Conservation (phyloP, 1,140 invertebrate species). For the Zaprionus capensis region DNA sequence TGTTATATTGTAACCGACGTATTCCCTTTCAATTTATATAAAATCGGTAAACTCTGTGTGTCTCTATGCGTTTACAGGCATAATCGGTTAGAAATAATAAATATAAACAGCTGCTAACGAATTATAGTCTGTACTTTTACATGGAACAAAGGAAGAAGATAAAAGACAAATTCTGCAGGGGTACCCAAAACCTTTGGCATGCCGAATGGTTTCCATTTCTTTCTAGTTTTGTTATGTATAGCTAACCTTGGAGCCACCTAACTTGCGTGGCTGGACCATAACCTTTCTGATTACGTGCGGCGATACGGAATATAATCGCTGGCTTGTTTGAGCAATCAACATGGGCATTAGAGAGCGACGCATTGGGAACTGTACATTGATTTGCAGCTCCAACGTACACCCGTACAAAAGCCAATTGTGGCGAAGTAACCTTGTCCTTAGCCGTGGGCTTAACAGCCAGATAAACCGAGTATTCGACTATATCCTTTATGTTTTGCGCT, state of each 20-base stretch:
- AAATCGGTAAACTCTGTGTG: too few relatives aligned
- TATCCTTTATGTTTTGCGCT: constrained; percentile 94
- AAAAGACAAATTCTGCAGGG: too few relatives aligned
- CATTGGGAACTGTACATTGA: constrained; percentile 95
- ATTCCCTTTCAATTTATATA: too few relatives aligned
- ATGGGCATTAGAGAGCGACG: constrained; percentile 94
- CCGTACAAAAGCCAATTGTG: constrained; percentile 96
- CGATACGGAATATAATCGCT: constrained; percentile 99
- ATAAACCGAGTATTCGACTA: constrained; percentile 99
- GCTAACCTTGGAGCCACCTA: constrained; percentile 95
- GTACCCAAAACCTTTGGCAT: too few relatives aligned
- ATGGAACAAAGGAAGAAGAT: too few relatives aligned
- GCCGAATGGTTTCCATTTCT: background rate
- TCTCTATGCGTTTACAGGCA: too few relatives aligned
- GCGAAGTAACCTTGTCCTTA: constrained; percentile 85
- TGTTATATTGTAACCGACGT: too few relatives aligned
- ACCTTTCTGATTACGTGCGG: constrained; percentile 99
- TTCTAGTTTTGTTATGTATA: background rate
- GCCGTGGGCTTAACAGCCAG: constrained; percentile 93
- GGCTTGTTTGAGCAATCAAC: constrained; percentile 98
- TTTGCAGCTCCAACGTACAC: constrained; percentile 98
- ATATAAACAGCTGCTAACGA: too few relatives aligned
- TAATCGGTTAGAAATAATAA: too few relatives aligned
- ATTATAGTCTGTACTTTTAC: too few relatives aligned
- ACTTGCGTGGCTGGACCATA: constrained; percentile 99